These are phyloP conservation scores for Euplagia quadripunctaria DNA, from an alignment of 2,888 invertebrate species.

Conservation along the genomic window DNA sequence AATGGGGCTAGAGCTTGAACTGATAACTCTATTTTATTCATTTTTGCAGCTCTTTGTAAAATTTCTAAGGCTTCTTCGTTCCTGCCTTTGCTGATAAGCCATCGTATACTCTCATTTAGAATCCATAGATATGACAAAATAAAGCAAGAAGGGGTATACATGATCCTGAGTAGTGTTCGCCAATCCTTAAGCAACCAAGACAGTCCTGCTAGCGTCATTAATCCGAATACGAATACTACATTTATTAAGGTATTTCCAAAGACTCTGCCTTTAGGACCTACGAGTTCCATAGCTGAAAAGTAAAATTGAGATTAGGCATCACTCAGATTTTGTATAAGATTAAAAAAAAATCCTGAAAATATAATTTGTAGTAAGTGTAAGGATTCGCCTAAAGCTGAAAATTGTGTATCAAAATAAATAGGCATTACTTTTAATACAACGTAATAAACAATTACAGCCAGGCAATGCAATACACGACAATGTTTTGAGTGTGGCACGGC, in stretches of 20 bases:
- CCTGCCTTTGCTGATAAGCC: slow-evolving; percentile 91
- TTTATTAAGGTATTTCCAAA: slow-evolving; percentile 91
- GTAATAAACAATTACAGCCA: too few species aligned
- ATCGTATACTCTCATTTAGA: slow-evolving; percentile 91
- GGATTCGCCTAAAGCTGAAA: too few species aligned
- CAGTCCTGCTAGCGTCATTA: slow-evolving; percentile 89
- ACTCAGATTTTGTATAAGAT: too few species aligned
- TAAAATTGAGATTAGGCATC: not conserved
- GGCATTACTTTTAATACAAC: too few species aligned
- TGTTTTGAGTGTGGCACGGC: too few species aligned
- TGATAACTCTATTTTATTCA: slow-evolving; percentile 87
- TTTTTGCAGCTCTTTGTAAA: slow-evolving; percentile 89
- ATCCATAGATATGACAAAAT: slow-evolving; percentile 90
- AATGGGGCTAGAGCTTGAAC: slow-evolving; percentile 77
- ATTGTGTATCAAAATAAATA: too few species aligned
- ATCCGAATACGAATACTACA: slow-evolving; percentile 91
- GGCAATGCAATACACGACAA: too few species aligned
- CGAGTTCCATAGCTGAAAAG: slow-evolving; percentile 91
- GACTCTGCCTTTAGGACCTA: slow-evolving; percentile 92
- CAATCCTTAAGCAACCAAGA: slow-evolving; percentile 91
- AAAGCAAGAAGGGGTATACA: slow-evolving; percentile 90
- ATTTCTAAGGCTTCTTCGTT: slow-evolving; percentile 89
- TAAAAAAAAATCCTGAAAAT: not conserved
- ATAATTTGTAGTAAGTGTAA: too few species aligned
- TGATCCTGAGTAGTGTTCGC: slow-evolving; percentile 89